phyloP scores from a whole-genome alignment of 2,797 vertebrate species.

The Chromis chromis region DNA sequence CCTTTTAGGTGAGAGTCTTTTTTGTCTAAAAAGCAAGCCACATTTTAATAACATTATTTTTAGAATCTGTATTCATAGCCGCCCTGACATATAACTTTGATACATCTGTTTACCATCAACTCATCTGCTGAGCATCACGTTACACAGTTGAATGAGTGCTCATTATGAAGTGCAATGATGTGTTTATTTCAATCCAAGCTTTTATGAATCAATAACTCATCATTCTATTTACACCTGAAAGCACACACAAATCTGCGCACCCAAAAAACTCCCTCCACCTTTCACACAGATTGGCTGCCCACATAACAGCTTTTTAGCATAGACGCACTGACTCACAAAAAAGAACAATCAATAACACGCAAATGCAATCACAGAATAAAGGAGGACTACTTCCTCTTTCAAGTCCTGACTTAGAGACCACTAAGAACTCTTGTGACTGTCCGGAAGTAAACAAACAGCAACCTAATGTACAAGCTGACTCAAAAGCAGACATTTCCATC shows the following conservation, averaged over 20 bases:
- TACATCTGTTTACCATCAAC: slow-evolving; percentile 34
- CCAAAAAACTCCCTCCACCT: not conserved
- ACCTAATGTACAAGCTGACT: not conserved
- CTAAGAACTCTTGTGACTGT: slow-evolving; percentile 1
- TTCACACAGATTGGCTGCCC: not conserved
- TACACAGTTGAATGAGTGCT: slow-evolving; percentile 32
- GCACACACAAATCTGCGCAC: slow-evolving; percentile 15
- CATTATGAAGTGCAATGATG: slow-evolving; percentile 45
- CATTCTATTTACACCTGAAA: slow-evolving; percentile 53
- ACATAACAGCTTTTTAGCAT: not conserved
- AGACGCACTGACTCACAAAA: not conserved
- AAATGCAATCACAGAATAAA: slow-evolving; percentile 11
- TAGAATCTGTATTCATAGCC: slow-evolving; percentile 12
- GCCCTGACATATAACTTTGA: slow-evolving; percentile 10
- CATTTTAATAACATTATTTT: slow-evolving; percentile 20
- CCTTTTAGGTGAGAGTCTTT: slow-evolving; percentile 13
- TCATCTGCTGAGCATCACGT: slow-evolving; percentile 29
- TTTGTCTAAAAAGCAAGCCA: slow-evolving; percentile 16
- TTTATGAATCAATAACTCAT: slow-evolving; percentile 57
- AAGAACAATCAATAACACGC: slow-evolving; percentile 3
- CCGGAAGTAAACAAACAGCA: slow-evolving; percentile 7
- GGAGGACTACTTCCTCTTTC: not conserved
- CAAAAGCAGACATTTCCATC: slow-evolving; percentile 3
- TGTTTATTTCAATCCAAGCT: slow-evolving; percentile 49
- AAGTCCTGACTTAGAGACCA: slow-evolving; percentile 4